phyloP scores from a whole-genome alignment of 2,888 invertebrate species.

The Hofmannophila pseudospretella region DNA sequence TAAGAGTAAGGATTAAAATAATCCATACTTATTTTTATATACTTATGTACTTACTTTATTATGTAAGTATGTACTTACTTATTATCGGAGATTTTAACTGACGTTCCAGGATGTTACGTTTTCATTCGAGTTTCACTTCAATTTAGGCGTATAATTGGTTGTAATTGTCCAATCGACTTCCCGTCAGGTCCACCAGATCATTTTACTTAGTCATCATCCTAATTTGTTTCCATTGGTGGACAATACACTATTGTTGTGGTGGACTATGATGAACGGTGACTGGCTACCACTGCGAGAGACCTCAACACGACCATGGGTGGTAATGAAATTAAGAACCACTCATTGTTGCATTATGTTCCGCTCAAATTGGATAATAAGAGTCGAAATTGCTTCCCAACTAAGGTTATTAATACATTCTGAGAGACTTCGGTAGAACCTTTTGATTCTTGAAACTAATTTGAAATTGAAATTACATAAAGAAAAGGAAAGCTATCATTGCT shows the following conservation, averaged over 20 bases:
- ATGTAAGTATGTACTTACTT: no score
- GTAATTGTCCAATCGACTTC: conserved; percentile 33
- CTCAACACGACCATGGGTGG: conserved; percentile 50
- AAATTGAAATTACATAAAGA: no score
- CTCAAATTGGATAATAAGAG: conserved; percentile 55
- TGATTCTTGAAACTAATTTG: no score
- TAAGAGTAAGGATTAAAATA: no score
- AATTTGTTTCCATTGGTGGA: conserved; percentile 60
- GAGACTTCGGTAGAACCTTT: no score
- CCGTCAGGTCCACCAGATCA: conserved; percentile 25
- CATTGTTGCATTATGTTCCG: conserved; percentile 69
- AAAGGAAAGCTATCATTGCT: no score
- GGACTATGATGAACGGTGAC: conserved; percentile 3
- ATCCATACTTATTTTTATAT: no score
- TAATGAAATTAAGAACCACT: conserved; percentile 66
- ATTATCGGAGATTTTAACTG: no score
- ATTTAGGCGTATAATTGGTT: conserved; percentile 13
- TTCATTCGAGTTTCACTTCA: not conserved
- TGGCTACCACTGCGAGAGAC: conserved; percentile 14
- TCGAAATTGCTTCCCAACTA: conserved; percentile 34
- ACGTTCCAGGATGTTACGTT: no score
- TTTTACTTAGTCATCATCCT: conserved; percentile 52
- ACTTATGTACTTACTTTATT: no score
- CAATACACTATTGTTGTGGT: conserved; percentile 51
- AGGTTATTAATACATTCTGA: no score